phyloP scores from a whole-genome alignment of 1,140 invertebrate genomes.

The Daktulosphaira vitifoliae region DNA sequence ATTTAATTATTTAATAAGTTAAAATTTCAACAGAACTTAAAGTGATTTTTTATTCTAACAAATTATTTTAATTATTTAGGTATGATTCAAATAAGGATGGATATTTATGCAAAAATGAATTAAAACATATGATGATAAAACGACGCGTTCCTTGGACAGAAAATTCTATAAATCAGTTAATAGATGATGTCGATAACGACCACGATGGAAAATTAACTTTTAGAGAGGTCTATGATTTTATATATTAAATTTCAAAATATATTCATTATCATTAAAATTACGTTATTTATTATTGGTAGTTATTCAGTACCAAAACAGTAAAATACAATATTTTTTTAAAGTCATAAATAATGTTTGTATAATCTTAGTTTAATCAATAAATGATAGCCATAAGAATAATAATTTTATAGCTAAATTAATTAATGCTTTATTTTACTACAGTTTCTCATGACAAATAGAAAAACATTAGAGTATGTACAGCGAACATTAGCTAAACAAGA shows the following conservation, averaged over 20 bases:
- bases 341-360: too few relatives aligned
- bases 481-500: conserved; percentile 13
- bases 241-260: not conserved
- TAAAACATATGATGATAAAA: conserved; percentile 24
- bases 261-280: too few relatives aligned
- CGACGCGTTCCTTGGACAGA: conserved; percentile 19
- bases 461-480: conserved; percentile 17
- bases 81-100: conserved; percentile 19
- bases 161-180: conserved; percentile 15
- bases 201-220: conserved; percentile 21
- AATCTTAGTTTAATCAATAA: too few relatives aligned
- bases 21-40: too few relatives aligned
- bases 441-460: conserved; percentile 16
- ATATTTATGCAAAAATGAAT: conserved; percentile 11
- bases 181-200: conserved; percentile 4
- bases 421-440: too few relatives aligned
- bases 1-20: too few relatives aligned
- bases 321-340: too few relatives aligned
- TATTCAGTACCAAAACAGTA: too few relatives aligned
- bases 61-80: not conserved
- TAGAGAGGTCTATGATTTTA: conserved; percentile 1
- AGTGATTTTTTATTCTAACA: too few relatives aligned
- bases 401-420: too few relatives aligned
- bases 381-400: too few relatives aligned
- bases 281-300: too few relatives aligned